Percentiles rank a stretch among this genome's conserved stretches.
These are phyloP conservation scores for Acanthochromis polyacanthus DNA, from an alignment of 2,113 vertebrate genomes.

Conservation along the genomic window DNA sequence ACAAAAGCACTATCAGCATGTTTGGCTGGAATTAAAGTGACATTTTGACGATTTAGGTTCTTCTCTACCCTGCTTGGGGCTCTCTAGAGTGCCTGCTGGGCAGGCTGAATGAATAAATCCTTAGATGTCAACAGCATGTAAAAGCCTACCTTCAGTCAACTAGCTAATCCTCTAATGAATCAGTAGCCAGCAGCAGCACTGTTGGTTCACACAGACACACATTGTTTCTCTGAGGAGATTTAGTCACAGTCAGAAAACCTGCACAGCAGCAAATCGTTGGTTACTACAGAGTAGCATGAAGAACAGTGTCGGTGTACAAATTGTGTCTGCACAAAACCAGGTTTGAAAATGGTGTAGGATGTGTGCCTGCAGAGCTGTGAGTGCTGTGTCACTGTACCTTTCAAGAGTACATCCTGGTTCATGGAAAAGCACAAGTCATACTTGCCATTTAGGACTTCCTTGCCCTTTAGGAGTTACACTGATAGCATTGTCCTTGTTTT, in stretches of 20 bases:
- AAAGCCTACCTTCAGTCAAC: constrained; percentile 66
- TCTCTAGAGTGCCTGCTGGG: constrained; percentile 45
- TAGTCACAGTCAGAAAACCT: constrained; percentile 25
- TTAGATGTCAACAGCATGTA: constrained; percentile 59
- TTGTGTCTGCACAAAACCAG: constrained; percentile 30
- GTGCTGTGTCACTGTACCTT: constrained; percentile 52
- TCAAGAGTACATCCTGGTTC: constrained; percentile 36
- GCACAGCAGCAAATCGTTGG: not conserved
- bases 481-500: not conserved
- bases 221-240: constrained; percentile 42
- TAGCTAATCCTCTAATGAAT: constrained; percentile 67
- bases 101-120: constrained; percentile 57
- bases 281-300: constrained; percentile 13
- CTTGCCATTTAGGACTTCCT: constrained; percentile 26
- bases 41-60: constrained; percentile 69
- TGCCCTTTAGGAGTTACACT: not conserved
- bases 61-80: constrained; percentile 30
- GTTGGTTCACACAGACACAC: constrained; percentile 12
- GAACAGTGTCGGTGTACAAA: constrained; percentile 26
- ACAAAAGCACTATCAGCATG: constrained; percentile 68
- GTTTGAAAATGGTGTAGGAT: constrained; percentile 35
- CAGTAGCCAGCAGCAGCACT: constrained; percentile 30
- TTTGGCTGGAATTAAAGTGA: constrained; percentile 68
- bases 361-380: constrained; percentile 37
- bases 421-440: constrained; percentile 21